These are phyloP conservation scores for Onthophagus sagittarius DNA, from an alignment of 2,888 invertebrate genomes.

Conservation along the genomic window DNA sequence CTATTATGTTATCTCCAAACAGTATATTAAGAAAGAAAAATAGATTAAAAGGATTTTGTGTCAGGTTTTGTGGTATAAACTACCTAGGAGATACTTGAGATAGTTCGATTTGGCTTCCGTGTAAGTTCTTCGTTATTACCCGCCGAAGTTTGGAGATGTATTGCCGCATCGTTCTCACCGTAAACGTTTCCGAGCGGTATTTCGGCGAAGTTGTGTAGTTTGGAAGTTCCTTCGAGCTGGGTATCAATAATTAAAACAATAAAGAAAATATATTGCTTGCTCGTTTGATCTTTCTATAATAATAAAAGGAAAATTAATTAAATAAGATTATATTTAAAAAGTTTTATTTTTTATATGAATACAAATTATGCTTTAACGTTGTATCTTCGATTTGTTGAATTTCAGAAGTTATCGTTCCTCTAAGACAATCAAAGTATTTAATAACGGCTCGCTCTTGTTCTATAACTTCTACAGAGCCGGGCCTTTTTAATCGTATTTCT, in stretches of 20 bases:
- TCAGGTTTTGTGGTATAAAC: no score
- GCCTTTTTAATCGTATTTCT: conserved; percentile 56
- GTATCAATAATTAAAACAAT: not conserved
- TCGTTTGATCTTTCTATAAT: not conserved
- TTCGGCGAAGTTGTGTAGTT: not conserved
- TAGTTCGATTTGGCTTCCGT: not conserved
- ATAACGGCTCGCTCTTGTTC: conserved; percentile 60
- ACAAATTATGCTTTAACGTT: conserved; percentile 11
- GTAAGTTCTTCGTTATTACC: not conserved
- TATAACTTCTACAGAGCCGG: conserved; percentile 62
- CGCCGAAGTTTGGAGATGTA: not conserved
- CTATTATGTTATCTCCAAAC: no score
- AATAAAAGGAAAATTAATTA: not conserved
- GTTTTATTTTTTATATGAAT: not conserved
- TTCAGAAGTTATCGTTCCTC: conserved; percentile 43
- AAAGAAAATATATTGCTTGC: not conserved
- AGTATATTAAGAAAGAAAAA: no score
- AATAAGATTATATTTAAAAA: not conserved
- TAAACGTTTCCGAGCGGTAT: not conserved
- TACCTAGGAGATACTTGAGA: not conserved
- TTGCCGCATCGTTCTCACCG: not conserved
- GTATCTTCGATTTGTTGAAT: conserved; percentile 47
- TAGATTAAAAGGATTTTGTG: no score
- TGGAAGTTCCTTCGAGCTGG: not conserved
- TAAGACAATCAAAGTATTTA: conserved; percentile 57